Conservation (phyloP, 2,113 vertebrate genomes). For the Physeter macrocephalus region DNA sequence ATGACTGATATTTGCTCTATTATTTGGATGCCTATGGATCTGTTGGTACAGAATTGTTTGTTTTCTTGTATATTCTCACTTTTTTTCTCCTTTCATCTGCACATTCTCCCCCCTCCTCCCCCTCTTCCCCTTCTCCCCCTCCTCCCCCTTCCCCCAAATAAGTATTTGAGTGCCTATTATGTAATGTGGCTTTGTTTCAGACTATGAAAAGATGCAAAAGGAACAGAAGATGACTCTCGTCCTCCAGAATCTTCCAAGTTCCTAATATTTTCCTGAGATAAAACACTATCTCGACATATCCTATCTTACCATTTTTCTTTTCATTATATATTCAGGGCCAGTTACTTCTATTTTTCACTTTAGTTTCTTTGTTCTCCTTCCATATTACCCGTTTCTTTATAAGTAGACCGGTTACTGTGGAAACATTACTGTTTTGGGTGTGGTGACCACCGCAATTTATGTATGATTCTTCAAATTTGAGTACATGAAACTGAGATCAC, state of each 20-base stretch:
- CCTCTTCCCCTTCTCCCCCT: fast-evolving
- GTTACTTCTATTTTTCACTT: not conserved
- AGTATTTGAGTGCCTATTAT: not conserved
- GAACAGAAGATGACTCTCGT: not conserved
- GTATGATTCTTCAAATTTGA: not conserved
- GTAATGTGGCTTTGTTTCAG: not conserved
- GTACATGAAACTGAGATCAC: not conserved
- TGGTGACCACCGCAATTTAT: not conserved
- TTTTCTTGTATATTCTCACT: not conserved
- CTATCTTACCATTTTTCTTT: not conserved
- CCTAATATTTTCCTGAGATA: not conserved
- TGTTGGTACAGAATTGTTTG: not conserved
- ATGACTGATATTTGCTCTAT: not conserved
- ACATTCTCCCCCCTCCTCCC: fast-evolving
- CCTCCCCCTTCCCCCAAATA: not conserved
- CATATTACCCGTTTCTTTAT: not conserved
- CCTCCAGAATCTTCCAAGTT: not conserved
- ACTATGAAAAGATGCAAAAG: not conserved
- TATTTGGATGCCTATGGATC: not conserved
- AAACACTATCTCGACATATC: not conserved
- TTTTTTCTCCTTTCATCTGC: not conserved
- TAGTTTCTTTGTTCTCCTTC: constrained; percentile 2
- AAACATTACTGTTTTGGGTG: constrained; percentile 42
- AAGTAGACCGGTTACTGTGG: constrained; percentile 22
- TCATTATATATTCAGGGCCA: not conserved